phyloP scores from a whole-genome alignment of 2,113 vertebrate species.

The Apistogramma diplotaenia region DNA sequence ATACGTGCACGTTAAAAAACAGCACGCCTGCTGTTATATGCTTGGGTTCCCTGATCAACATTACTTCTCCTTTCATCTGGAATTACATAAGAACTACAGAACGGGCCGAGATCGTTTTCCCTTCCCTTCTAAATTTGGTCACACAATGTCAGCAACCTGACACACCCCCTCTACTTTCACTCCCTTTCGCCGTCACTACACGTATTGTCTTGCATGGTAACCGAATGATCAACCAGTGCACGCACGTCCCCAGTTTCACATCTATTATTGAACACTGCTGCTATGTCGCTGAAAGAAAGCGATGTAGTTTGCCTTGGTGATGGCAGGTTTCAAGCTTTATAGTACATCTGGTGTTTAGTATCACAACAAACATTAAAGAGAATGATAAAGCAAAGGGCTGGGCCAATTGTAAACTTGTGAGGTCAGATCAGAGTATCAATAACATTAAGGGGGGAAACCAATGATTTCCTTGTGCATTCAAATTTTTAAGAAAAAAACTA shows the following conservation, averaged over 20 bases:
- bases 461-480: not conserved
- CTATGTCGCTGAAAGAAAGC: constrained; percentile 55
- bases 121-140: constrained; percentile 14
- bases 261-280: constrained; percentile 74
- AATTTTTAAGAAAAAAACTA: not conserved
- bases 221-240: constrained; percentile 60
- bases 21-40: not conserved
- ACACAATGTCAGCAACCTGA: constrained; percentile 57
- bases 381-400: not conserved
- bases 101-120: constrained; percentile 32
- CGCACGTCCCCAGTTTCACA: constrained; percentile 48
- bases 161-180: constrained; percentile 74
- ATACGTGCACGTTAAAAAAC: not conserved
- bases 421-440: too few species aligned
- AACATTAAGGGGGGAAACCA: not conserved
- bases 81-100: constrained; percentile 58
- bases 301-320: constrained; percentile 39
- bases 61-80: not conserved
- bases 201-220: constrained; percentile 78
- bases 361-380: not conserved
- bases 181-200: constrained; percentile 65
- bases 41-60: not conserved
- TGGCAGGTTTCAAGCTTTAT: not conserved
- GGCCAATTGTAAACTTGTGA: too few species aligned
- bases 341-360: not conserved